Conservation (phyloP, 2,888 invertebrate genomes). For the Eupithecia exiguata region DNA sequence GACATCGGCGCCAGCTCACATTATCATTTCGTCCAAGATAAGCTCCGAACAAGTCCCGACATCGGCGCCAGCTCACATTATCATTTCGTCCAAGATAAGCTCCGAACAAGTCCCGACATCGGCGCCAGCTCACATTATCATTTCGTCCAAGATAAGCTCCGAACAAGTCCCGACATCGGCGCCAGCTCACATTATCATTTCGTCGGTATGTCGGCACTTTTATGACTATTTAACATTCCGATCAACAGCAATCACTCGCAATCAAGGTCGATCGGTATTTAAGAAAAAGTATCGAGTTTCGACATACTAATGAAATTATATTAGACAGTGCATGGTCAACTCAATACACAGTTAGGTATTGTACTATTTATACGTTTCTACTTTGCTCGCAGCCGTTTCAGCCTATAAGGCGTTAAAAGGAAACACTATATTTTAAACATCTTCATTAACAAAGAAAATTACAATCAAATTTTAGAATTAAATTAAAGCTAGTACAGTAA, state of each 20-base stretch:
- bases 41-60: no score
- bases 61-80: no score
- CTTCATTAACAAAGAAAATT: no score
- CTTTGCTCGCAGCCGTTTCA: not conserved
- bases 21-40: no score
- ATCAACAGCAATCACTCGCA: slow-evolving; percentile 19
- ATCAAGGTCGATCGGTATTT: slow-evolving; percentile 39
- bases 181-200: slow-evolving; percentile 10
- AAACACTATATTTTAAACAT: no score
- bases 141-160: not conserved
- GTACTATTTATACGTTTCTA: not conserved
- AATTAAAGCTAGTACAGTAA: no score
- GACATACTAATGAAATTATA: slow-evolving; percentile 33
- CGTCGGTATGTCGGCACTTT: slow-evolving; percentile 26
- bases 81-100: no score
- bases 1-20: no score
- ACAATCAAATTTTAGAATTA: no score
- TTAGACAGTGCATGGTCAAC: slow-evolving; percentile 38
- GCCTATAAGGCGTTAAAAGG: no score
- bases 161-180: not conserved
- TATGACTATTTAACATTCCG: slow-evolving; percentile 31
- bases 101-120: no score
- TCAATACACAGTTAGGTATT: not conserved
- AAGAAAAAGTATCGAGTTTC: slow-evolving; percentile 41
- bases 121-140: no score